Percentiles rank a stretch among this genome's conserved stretches.
Conservation (phyloP, 2,113 vertebrate genomes). For the Vidua macroura region DNA sequence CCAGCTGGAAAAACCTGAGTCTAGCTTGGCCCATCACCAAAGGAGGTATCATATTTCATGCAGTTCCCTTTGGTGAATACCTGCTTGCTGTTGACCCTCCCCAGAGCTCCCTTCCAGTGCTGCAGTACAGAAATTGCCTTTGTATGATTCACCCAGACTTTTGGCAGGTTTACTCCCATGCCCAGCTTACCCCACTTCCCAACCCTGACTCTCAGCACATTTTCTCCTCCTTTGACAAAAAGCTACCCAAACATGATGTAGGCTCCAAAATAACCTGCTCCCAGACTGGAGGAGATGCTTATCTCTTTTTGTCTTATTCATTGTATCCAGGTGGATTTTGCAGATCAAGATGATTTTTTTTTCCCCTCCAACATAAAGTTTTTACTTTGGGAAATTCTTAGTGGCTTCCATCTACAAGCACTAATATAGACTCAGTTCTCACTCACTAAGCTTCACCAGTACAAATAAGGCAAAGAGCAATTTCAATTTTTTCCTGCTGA, state of each 20-base stretch:
- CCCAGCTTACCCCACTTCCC: not conserved
- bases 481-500: not conserved
- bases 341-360: not conserved
- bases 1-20: not conserved
- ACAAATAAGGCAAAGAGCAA: not conserved
- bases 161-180: not conserved
- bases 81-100: not conserved
- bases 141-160: too few relatives aligned
- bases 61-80: not conserved
- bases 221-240: not conserved
- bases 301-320: not conserved
- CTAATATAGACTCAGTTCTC: not conserved
- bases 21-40: not conserved
- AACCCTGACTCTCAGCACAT: fast-evolving
- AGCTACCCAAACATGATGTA: fast-evolving
- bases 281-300: not conserved
- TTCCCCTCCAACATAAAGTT: not conserved
- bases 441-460: not conserved
- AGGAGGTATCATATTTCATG: not conserved
- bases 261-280: not conserved
- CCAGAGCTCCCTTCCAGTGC: not conserved
- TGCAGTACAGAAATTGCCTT: not conserved
- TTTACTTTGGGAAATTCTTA: not conserved
- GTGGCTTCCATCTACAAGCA: not conserved
- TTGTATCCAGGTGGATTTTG: not conserved